Percentiles rank a stretch among this genome's conserved stretches.
These are phyloP conservation scores for Raja brachyura DNA, from an alignment of 2,113 vertebrate genomes.

Conservation along the genomic window DNA sequence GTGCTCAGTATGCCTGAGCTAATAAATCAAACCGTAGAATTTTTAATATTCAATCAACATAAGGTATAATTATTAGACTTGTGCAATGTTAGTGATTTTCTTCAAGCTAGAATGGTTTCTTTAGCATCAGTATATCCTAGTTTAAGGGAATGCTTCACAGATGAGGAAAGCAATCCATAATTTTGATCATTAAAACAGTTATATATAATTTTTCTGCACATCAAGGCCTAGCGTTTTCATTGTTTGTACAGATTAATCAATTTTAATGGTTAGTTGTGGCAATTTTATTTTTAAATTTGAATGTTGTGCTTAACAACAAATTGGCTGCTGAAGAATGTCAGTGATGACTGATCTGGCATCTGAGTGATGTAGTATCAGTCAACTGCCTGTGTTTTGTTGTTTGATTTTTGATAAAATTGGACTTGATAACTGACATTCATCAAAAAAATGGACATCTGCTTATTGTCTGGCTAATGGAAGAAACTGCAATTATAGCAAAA, in stretches of 20 bases:
- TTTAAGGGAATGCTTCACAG: neutral
- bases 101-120: neutral
- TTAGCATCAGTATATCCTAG: neutral
- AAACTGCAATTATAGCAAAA: constrained; percentile 32
- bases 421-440: constrained; percentile 22
- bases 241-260: neutral
- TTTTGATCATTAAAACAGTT: neutral
- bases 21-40: neutral
- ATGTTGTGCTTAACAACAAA: constrained; percentile 32
- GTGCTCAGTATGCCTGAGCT: neutral
- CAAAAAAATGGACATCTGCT: constrained; percentile 31
- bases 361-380: constrained; percentile 21
- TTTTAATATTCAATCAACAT: neutral
- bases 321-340: constrained; percentile 30
- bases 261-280: neutral
- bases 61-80: neutral
- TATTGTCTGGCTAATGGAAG: constrained; percentile 36
- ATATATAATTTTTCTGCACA: neutral
- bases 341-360: constrained; percentile 24
- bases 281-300: neutral
- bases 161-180: neutral
- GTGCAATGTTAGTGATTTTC: neutral
- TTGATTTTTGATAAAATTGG: constrained; percentile 23
- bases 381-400: constrained; percentile 1
- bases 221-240: neutral